Base-by-base conservation (phyloP, 1,140 invertebrate species). In the Belonocnema kinseyi region DNA sequence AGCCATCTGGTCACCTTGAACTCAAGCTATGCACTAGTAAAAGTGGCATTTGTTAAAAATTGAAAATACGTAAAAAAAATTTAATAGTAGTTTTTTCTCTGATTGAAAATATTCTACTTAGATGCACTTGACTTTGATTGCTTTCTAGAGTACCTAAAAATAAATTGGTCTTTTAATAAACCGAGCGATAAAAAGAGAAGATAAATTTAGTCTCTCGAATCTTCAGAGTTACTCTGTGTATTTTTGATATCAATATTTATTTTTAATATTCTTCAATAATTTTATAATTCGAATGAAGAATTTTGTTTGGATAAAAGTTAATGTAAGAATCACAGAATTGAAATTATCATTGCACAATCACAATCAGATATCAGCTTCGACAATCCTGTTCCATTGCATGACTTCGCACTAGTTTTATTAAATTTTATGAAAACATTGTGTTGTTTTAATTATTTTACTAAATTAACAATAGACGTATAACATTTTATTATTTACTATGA, bases 341-440 rank as follows among this genome's bases (percentile, higher is more conserved):
- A 54, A 77, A 70, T 82, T 72, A 77, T 79, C 19, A 46, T 61
- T 75, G 77, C 61, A 73, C 73, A 73, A 73, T 79, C 72, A 78
- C 80, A 82, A 79, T 78, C 50, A 73, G 73, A 73, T 73, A 50
- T 53, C 46, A 71, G 50, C 70, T 76, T 76, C 21, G 33, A 53
- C 50, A 54, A 66, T 51, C 50, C 56, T 19, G 54, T 76, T 75
- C 56, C 51, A 53, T 74, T 53, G 51, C 56, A 74, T 72, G 75
- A 16, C 12, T 78, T 70, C 50, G 58, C 70, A 66, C 72, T 80
- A 26, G 75, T 16, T 52, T 79, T 40, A 40, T 77, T 76, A 66
- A 58, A 78, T 70, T 61, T 80, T 53, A 12, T 50, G n/a, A 73
- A 54, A 74, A 17, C 50, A 26, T 33, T 33, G 26, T 33, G 26